A percentile compares a stretch with the other conserved stretches of the same genome.
Conservation (phyloP, 2,797 vertebrate genomes). For the Chaetophractus vellerosus region DNA sequence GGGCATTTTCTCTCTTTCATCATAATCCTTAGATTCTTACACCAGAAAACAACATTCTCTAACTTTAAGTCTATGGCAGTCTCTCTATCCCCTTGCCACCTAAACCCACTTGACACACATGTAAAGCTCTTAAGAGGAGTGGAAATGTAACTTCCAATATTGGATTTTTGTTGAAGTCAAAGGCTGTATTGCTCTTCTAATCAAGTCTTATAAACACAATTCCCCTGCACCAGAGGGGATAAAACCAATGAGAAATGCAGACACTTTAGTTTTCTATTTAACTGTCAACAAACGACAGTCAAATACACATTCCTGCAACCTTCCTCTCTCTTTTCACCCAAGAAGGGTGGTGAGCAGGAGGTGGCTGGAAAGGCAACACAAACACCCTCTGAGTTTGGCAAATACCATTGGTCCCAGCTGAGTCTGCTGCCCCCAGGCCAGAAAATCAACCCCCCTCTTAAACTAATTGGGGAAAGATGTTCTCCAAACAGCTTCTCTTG, state of each 20-base stretch:
- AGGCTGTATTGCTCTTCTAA: neutral
- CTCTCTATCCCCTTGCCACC: neutral
- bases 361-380: neutral
- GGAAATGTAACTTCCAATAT: neutral
- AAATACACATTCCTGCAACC: neutral
- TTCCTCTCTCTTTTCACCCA: conserved; percentile 16
- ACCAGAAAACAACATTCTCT: conserved; percentile 34
- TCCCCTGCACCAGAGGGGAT: neutral
- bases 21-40: conserved; percentile 6
- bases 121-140: neutral
- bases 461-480: conserved; percentile 22
- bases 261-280: neutral
- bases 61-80: neutral
- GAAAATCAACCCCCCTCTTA: conserved; percentile 52
- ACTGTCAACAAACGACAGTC: neutral
- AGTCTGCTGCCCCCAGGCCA: neutral
- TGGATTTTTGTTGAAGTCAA: neutral
- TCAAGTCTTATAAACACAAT: neutral
- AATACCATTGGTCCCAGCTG: neutral
- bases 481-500: neutral
- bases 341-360: conserved; percentile 3
- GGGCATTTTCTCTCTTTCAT: neutral
- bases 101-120: neutral
- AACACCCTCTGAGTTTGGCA: neutral
- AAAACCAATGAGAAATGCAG: conserved; percentile 27